Evolutionary conservation across 2,888 invertebrate genomes (phyloP).

Genomic region (Ceraclea dissimilis): DNA sequence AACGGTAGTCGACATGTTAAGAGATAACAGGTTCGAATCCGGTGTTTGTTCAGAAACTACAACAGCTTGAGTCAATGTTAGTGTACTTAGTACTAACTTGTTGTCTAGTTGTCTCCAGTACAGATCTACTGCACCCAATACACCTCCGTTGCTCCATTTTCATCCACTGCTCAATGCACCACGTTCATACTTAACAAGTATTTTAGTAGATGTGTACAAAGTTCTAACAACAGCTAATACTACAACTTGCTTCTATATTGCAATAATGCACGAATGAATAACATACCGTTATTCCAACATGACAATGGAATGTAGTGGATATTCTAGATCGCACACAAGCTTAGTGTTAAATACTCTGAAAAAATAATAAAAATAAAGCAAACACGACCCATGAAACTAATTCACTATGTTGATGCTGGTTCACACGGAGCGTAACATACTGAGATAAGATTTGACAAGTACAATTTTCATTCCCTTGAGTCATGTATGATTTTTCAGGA

Average conservation of each 20-base stretch:
- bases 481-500: too few relatives aligned
- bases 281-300: background rate
- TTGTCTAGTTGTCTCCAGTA: background rate
- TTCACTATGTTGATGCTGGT: too few relatives aligned
- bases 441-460: too few relatives aligned
- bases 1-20: background rate
- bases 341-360: too few relatives aligned
- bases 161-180: background rate
- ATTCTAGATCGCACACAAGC: too few relatives aligned
- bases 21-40: constrained; percentile 2
- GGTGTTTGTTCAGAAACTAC: constrained; percentile 1
- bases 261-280: background rate
- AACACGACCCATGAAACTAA: too few relatives aligned
- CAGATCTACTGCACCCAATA: background rate
- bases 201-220: too few relatives aligned
- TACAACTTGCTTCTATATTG: background rate
- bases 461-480: too few relatives aligned
- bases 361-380: too few relatives aligned
- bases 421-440: too few relatives aligned
- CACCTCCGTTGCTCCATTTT: background rate
- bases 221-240: background rate
- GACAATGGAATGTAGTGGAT: background rate
- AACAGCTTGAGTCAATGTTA: background rate
- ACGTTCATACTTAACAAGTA: too few relatives aligned
- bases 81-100: background rate